phyloP scores from a whole-genome alignment of 1,140 invertebrate species.

The Heterodera schachtii region DNA sequence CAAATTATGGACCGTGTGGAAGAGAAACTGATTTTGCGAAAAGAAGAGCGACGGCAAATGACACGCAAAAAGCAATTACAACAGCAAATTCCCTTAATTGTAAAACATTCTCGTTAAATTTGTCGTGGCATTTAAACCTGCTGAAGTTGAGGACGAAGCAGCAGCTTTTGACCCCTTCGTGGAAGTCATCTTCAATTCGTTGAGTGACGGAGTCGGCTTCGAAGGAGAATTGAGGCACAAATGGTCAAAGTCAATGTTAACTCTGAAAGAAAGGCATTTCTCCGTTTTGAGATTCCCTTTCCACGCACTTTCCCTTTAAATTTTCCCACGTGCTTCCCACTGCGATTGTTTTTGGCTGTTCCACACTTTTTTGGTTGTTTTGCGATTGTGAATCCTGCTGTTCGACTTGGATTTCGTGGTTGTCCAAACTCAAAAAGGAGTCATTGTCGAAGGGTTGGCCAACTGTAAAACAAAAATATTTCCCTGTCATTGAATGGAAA shows the following conservation, averaged over 20 bases:
- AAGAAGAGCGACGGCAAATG: too few relatives aligned
- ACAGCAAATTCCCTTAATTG: neutral
- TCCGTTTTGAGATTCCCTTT: too few relatives aligned
- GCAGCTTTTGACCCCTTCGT: neutral
- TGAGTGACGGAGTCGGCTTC: constrained; percentile 38
- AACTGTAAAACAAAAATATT: neutral
- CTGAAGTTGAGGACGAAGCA: constrained; percentile 10
- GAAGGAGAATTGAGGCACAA: constrained; percentile 30
- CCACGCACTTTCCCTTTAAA: constrained; percentile 36
- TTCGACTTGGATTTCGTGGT: too few relatives aligned
- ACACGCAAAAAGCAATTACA: too few relatives aligned
- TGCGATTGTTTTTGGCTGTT: constrained; percentile 8
- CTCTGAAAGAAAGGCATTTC: constrained; percentile 23
- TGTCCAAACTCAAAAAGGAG: too few relatives aligned
- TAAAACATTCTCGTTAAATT: neutral
- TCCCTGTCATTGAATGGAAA: neutral
- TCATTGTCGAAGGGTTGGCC: neutral
- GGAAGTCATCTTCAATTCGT: constrained; percentile 34
- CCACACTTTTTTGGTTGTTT: constrained; percentile 4
- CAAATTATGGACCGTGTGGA: too few relatives aligned
- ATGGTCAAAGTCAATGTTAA: constrained; percentile 45
- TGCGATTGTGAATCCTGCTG: neutral
- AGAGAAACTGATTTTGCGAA: too few relatives aligned
- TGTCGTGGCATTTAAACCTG: neutral
- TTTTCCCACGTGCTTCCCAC: constrained; percentile 36